Conservation (phyloP, 2,113 vertebrate species). For the Hippocampus mohnikei region DNA sequence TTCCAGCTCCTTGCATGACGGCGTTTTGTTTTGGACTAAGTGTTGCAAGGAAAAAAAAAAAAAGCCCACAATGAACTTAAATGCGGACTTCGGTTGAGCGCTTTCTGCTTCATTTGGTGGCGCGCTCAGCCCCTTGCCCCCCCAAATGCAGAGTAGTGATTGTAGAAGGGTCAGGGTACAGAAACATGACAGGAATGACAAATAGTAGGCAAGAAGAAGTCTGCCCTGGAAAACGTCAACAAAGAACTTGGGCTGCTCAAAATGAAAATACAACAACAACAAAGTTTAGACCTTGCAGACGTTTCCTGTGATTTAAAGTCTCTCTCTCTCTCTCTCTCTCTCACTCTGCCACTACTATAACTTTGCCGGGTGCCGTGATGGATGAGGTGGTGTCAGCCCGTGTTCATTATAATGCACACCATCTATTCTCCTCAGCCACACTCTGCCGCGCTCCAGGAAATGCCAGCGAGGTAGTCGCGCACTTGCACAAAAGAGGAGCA, state of each 20-base stretch:
- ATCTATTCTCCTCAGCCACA: slow-evolving; percentile 75
- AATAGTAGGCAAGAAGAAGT: background rate
- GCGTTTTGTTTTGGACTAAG: no score
- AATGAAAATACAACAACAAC: slow-evolving; percentile 1
- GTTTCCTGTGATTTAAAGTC: slow-evolving; percentile 57
- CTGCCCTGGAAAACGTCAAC: background rate
- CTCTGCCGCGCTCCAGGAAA: slow-evolving; percentile 72
- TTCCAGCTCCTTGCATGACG: no score
- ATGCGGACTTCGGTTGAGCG: no score
- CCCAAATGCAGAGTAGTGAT: background rate
- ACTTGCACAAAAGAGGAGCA: slow-evolving; percentile 39
- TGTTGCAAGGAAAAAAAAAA: no score
- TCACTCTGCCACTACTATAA: slow-evolving; percentile 66
- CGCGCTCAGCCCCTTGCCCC: background rate
- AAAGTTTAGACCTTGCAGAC: slow-evolving; percentile 46
- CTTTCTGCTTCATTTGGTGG: no score
- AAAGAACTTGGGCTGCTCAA: background rate
- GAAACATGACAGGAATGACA: background rate
- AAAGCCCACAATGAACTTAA: no score
- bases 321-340: slow-evolving; percentile 40
- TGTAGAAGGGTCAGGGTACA: background rate
- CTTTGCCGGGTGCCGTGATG: slow-evolving; percentile 76
- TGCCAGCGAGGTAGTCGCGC: slow-evolving; percentile 64
- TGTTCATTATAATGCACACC: slow-evolving; percentile 80
- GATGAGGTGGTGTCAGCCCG: slow-evolving; percentile 74